Conservation (phyloP, 2,888 invertebrate species). For the Caenorhabditis angaria region DNA sequence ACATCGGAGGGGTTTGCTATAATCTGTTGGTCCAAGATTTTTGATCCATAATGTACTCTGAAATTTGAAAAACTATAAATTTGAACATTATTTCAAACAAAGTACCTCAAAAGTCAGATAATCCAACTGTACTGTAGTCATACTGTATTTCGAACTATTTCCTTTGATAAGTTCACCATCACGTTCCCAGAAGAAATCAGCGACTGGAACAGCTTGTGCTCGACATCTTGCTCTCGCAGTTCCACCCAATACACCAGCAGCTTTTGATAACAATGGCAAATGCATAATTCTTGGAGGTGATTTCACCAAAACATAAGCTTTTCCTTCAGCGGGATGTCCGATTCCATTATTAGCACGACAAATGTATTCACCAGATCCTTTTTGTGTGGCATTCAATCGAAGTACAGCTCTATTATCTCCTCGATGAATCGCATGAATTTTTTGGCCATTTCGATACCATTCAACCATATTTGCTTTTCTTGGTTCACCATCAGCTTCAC, state of each 20-base stretch:
- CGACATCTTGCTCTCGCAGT: constrained; percentile 54
- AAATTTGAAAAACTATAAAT: constrained; percentile 17
- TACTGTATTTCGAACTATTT: constrained; percentile 66
- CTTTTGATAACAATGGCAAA: constrained; percentile 50
- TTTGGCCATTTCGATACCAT: constrained; percentile 60
- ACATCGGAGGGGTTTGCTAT: constrained; percentile 61
- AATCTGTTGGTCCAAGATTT: constrained; percentile 63
- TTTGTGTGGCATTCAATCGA: constrained; percentile 63
- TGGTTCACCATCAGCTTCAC: constrained; percentile 69
- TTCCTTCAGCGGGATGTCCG: constrained; percentile 48
- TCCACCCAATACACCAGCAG: constrained; percentile 62
- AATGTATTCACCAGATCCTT: constrained; percentile 62
- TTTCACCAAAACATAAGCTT: constrained; percentile 67
- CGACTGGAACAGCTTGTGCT: constrained; percentile 66
- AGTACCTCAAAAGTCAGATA: constrained; percentile 66
- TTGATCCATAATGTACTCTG: constrained; percentile 64
- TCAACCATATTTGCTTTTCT: constrained; percentile 62
- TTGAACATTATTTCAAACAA: no score
- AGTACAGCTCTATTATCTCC: constrained; percentile 52
- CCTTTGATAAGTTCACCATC: constrained; percentile 59
- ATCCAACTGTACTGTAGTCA: constrained; percentile 61
- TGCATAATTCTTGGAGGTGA: constrained; percentile 58
- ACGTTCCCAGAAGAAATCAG: constrained; percentile 64
- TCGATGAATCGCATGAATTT: constrained; percentile 16
- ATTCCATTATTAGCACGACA: constrained; percentile 69